Conservation (phyloP, 1,140 invertebrate genomes). For the Hirudo medicinalis region DNA sequence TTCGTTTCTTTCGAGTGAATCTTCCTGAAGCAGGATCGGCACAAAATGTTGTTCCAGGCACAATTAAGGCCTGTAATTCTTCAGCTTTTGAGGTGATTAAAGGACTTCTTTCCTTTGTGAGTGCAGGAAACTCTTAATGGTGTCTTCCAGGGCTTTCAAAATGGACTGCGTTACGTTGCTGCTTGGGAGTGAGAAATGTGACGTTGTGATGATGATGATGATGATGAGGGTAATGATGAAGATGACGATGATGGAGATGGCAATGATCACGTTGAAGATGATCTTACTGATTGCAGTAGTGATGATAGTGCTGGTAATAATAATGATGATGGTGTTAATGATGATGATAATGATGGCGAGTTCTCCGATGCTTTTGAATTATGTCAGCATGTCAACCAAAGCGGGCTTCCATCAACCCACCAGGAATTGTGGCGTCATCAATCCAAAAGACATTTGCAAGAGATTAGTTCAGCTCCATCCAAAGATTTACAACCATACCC, state of each 20-base stretch:
- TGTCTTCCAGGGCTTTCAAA: background rate
- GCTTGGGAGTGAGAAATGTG: too few relatives aligned
- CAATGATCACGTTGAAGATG: slow-evolving; percentile 8
- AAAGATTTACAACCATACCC: background rate
- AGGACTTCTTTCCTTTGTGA: background rate
- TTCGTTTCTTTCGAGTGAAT: too few relatives aligned
- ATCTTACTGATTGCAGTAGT: background rate
- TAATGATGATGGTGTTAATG: background rate
- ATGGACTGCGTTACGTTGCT: too few relatives aligned
- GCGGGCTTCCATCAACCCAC: background rate
- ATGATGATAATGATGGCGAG: background rate
- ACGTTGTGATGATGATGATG: background rate
- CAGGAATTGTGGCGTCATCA: background rate
- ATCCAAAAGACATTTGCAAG: background rate
- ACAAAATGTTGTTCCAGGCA: background rate
- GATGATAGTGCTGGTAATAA: background rate
- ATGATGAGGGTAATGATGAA: background rate
- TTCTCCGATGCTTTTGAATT: background rate
- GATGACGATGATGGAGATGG: background rate
- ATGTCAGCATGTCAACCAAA: background rate
- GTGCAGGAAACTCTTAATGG: background rate
- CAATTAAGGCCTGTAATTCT: background rate
- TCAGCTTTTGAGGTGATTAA: background rate
- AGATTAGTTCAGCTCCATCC: background rate
- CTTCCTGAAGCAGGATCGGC: background rate